Evolutionary conservation across 2,797 vertebrate species (phyloP).

Genomic region (Rhyacichthys aspro): DNA sequence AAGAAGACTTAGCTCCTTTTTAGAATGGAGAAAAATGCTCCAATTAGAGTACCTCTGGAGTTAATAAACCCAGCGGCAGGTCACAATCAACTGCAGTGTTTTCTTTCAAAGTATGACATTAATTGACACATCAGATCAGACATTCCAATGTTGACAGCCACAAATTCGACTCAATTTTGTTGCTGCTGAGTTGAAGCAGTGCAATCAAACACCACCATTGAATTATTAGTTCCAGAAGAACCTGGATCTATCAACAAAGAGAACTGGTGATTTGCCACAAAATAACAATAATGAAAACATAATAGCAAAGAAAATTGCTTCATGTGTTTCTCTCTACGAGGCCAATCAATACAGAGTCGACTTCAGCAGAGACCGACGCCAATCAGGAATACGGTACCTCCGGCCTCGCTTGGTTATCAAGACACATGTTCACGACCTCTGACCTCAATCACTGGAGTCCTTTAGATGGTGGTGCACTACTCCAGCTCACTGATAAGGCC

Average conservation of each 20-base stretch:
- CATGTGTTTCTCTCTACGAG: constrained; percentile 54
- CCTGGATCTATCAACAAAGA: constrained; percentile 53
- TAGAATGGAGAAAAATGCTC: constrained; percentile 32
- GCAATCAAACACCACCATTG: constrained; percentile 30
- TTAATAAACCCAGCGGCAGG: constrained; percentile 58
- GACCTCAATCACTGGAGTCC: constrained; percentile 77
- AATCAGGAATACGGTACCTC: constrained; percentile 34
- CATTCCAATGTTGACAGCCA: constrained; percentile 22
- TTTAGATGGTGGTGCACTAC: constrained; percentile 41
- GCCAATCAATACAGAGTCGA: constrained; percentile 67
- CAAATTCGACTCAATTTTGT: constrained; percentile 26
- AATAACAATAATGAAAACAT: constrained; percentile 74
- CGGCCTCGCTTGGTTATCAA: constrained; percentile 59
- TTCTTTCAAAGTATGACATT: constrained; percentile 44
- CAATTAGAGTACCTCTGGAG: constrained; percentile 68
- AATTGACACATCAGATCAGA: constrained; percentile 38
- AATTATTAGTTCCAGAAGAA: constrained; percentile 43
- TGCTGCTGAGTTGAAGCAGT: constrained; percentile 18
- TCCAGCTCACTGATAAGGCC: constrained; percentile 60
- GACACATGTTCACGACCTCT: constrained; percentile 65
- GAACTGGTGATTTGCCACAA: constrained; percentile 50
- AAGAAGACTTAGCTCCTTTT: constrained; percentile 50
- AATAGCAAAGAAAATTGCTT: constrained; percentile 75
- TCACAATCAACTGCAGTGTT: constrained; percentile 57
- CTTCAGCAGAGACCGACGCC: constrained; percentile 54